Base-by-base conservation (phyloP, 37 sponge, comb jelly and placozoan species). In the Lycopodina hypogea region DNA sequence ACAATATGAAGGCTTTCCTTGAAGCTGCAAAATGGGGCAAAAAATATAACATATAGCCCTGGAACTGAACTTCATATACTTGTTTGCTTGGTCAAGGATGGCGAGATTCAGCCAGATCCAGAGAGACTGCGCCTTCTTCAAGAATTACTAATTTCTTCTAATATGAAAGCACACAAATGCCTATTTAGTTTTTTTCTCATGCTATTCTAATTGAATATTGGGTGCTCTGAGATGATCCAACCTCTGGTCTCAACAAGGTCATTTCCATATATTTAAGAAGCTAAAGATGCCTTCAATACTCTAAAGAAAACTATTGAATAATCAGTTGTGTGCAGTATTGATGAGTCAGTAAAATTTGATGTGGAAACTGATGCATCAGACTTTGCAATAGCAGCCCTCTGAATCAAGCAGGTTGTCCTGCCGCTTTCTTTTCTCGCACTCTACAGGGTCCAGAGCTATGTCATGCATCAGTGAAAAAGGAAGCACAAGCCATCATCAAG, bases 241-340 rank as follows among this genome's bases (percentile, higher is more conserved):
- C 68, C 68, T 18, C 68, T 67, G 19, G 30, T 32, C 37, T 6
- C 68, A 30, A 67, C 68, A 67, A 30, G 8, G 32, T 17, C 38
- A 8, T 35, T 67, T 35, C 68, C 68, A 29, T 21, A 30, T 30
- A 30, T 37, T 32, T 3, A 17, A 35, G 68, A 67, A 34, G 68
- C 68, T 9, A 23, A 12, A 59, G 28, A 59, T 6, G 18, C 60
- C 6, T 59, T 59, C 18, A 26, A 59, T 3, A 17, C 7, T 35
- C 9, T 32, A 6, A 67, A 67, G 4, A 30, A 35, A 32, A 32
- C 9, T 30, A 67, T 67, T 32, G 68, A 24, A 19, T 34, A 67
- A 34, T 67, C 68, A 35, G 68, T 67, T 3, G 38, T 67, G 37
- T 67, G 68, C 38, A 32, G 32, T 32, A 35, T 67, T 67, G 68